These are phyloP conservation scores for Ornithorhynchus anatinus DNA, from an alignment of 2,113 vertebrate species.

Conservation along the genomic window DNA sequence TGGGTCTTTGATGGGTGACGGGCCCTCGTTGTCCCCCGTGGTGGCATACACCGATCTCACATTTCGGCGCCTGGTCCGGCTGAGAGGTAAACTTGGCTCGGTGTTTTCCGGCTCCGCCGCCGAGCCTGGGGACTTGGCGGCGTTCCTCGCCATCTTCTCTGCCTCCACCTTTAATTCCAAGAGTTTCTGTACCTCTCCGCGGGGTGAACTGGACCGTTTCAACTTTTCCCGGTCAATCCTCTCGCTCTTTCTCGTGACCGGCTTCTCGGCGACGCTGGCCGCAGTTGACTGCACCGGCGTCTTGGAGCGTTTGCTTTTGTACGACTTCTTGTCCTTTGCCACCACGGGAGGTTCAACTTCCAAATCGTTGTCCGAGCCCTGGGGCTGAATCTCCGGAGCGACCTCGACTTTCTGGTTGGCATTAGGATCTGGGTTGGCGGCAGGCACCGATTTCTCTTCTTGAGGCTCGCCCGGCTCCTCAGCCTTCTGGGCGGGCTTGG, in stretches of 20 bases:
- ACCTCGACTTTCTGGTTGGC: conserved; percentile 68
- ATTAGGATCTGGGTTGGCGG: conserved; percentile 8
- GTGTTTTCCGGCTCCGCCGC: conserved; percentile 77
- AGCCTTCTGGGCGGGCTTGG: conserved; percentile 67
- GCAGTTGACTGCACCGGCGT: conserved; percentile 65
- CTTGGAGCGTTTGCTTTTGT: conserved; percentile 90
- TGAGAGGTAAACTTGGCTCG: conserved; percentile 82
- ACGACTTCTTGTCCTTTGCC: conserved; percentile 81
- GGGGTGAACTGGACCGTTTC: conserved; percentile 86
- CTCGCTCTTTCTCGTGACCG: conserved; percentile 91
- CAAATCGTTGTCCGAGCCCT: conserved; percentile 72
- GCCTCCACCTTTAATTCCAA: conserved; percentile 71
- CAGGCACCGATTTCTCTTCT: conserved; percentile 41
- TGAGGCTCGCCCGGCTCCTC: conserved; percentile 65
- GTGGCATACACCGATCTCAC: conserved; percentile 94
- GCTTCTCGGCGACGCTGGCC: conserved; percentile 75
- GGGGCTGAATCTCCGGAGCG: conserved; percentile 67
- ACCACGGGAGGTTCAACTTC: conserved; percentile 75
- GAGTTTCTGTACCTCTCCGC: conserved; percentile 84
- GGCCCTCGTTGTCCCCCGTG: conserved; percentile 80
- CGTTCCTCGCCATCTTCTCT: conserved; percentile 78
- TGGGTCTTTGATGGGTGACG: conserved; percentile 79
- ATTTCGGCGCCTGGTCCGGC: conserved; percentile 90
- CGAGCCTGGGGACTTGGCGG: conserved; percentile 85
- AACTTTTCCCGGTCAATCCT: conserved; percentile 94